Percentiles rank a stretch among this genome's conserved stretches.
phyloP scores from a whole-genome alignment of 2,113 vertebrate species.

The Eretmochelys imbricata region DNA sequence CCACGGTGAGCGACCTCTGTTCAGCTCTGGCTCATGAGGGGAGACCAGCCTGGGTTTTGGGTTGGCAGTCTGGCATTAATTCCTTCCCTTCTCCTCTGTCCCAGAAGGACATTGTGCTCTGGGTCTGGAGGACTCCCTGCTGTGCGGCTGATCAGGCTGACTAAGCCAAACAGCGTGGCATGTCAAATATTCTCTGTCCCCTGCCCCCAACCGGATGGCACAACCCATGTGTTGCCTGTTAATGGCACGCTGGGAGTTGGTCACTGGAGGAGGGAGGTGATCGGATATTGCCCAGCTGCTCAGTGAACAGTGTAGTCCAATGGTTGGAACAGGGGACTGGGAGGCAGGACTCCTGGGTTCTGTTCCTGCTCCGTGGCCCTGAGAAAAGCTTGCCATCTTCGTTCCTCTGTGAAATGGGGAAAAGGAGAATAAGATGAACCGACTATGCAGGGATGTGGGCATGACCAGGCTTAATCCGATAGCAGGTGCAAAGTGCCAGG shows the following conservation, averaged over 20 bases:
- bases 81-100: not conserved
- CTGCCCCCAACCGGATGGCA: not conserved
- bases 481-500: not conserved
- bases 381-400: not conserved
- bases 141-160: not conserved
- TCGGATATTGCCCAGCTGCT: not conserved
- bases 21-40: not conserved
- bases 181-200: not conserved
- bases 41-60: not conserved
- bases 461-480: not conserved
- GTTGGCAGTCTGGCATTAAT: not conserved
- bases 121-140: not conserved
- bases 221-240: not conserved
- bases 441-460: not conserved
- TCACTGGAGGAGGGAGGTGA: not conserved
- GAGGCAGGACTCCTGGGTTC: not conserved
- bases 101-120: not conserved
- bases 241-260: not conserved
- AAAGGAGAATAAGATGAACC: not conserved
- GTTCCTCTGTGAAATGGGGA: not conserved
- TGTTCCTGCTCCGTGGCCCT: not conserved
- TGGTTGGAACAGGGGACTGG: not conserved
- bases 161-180: not conserved
- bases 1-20: not conserved
- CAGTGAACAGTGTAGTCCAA: not conserved